Conservation (phyloP, 2,113 vertebrate species). For the Mustela nigripes region DNA sequence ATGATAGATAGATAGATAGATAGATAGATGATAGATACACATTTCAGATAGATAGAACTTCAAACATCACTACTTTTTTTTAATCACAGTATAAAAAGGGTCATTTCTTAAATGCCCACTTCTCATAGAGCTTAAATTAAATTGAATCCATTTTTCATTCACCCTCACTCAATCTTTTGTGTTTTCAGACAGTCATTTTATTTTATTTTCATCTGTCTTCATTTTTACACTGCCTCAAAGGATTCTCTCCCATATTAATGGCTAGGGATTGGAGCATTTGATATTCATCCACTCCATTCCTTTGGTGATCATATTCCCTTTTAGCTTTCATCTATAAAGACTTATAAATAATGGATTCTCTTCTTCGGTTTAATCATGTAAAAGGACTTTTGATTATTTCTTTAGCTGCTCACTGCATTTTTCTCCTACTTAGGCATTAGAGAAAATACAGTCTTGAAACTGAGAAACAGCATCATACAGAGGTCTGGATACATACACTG, state of each 20-base stretch:
- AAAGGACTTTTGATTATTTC: neutral
- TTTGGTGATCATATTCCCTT: neutral
- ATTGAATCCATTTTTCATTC: neutral
- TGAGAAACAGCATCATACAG: neutral
- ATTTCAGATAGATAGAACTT: neutral
- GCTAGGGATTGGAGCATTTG: neutral
- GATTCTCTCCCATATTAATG: neutral
- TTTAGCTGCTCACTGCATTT: neutral
- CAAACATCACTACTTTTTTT: neutral
- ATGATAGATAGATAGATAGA: neutral
- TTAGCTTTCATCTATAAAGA: neutral
- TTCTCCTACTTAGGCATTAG: neutral
- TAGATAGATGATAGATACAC: no score
- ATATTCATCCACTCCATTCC: neutral
- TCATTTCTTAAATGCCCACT: neutral
- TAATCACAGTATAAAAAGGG: neutral
- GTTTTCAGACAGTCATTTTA: neutral
- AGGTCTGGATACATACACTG: neutral
- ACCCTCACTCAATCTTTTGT: neutral
- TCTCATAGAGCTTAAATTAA: slow-evolving; percentile 13
- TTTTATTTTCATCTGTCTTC: neutral
- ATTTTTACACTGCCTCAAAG: neutral
- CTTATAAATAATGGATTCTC: slow-evolving; percentile 23
- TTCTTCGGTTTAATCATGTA: neutral
- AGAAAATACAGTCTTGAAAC: neutral